phyloP scores from a whole-genome alignment of 2,113 vertebrate species.

The Nymphicus hollandicus region DNA sequence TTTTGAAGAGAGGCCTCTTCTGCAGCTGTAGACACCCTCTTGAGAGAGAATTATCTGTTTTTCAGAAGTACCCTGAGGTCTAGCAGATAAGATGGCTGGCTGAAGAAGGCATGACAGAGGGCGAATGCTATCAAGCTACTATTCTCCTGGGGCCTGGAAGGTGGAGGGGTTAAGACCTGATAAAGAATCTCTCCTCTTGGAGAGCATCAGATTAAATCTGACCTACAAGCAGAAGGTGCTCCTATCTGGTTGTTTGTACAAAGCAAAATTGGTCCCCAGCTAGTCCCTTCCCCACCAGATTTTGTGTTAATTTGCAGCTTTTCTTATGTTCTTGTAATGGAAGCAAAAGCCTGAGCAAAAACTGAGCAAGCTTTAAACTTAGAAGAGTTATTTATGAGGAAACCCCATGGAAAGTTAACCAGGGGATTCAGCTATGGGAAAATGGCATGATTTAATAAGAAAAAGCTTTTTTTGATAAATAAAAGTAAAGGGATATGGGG shows the following conservation, averaged over 20 bases:
- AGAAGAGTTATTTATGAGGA: not conserved
- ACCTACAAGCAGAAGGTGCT: conserved; percentile 32
- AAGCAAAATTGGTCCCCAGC: not conserved
- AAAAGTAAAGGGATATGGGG: not conserved
- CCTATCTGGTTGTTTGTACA: not conserved
- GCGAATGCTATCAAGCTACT: not conserved
- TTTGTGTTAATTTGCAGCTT: not conserved
- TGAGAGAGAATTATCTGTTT: not conserved
- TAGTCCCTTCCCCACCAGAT: not conserved
- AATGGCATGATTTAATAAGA: not conserved
- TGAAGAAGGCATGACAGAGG: not conserved
- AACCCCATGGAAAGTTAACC: not conserved
- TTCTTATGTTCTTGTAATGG: not conserved
- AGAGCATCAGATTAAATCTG: conserved; percentile 32
- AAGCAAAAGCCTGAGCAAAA: not conserved
- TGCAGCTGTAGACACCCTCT: not conserved
- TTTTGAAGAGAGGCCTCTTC: not conserved
- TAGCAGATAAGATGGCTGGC: not conserved
- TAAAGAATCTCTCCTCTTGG: not conserved
- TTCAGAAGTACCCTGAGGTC: not conserved
- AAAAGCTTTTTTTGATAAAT: not conserved
- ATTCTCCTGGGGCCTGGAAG: not conserved
- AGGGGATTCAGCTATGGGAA: not conserved
- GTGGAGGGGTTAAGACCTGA: not conserved
- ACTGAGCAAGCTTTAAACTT: not conserved